phyloP scores from a whole-genome alignment of 2,888 invertebrate genomes.

The Nomada lathburiana region DNA sequence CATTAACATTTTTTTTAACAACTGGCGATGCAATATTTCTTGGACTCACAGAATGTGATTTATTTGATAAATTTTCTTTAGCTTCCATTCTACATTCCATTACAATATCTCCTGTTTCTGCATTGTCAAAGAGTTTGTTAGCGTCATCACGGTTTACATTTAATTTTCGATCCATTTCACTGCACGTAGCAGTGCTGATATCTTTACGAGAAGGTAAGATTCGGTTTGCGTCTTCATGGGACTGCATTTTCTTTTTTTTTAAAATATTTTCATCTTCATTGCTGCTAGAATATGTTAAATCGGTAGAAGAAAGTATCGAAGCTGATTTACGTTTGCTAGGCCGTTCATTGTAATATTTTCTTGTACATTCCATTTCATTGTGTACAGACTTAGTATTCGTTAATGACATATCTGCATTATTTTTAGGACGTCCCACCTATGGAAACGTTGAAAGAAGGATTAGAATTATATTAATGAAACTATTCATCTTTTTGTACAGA shows the following conservation, averaged over 20 bases:
- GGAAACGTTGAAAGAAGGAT: conserved; percentile 74
- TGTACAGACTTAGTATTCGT: conserved; percentile 52
- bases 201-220: conserved; percentile 3
- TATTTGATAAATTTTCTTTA: conserved; percentile 21
- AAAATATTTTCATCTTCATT: conserved; percentile 65
- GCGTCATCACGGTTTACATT: conserved; percentile 14
- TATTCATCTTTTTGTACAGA: conserved; percentile 70
- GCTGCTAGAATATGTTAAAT: conserved; percentile 45
- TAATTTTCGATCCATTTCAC: conserved; percentile 6
- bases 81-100: conserved; percentile 33
- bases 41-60: conserved; percentile 52
- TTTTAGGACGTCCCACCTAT: conserved; percentile 74
- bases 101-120: conserved; percentile 26
- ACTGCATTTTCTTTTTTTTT: conserved; percentile 62
- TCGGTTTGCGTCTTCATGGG: conserved; percentile 12
- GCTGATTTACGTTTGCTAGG: conserved; percentile 70
- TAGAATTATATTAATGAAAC: conserved; percentile 71
- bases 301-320: conserved; percentile 34
- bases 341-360: conserved; percentile 54
- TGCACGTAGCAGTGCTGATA: background rate
- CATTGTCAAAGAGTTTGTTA: conserved; percentile 5
- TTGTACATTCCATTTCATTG: conserved; percentile 44
- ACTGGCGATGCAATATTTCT: conserved; percentile 69
- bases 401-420: conserved; percentile 68
- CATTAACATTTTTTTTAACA: conserved; percentile 44